Evolutionary conservation across 1,140 invertebrate genomes (phyloP), one percentile per base, ranked within the genome.

Genomic region (Lasaia peninsularis): DNA sequence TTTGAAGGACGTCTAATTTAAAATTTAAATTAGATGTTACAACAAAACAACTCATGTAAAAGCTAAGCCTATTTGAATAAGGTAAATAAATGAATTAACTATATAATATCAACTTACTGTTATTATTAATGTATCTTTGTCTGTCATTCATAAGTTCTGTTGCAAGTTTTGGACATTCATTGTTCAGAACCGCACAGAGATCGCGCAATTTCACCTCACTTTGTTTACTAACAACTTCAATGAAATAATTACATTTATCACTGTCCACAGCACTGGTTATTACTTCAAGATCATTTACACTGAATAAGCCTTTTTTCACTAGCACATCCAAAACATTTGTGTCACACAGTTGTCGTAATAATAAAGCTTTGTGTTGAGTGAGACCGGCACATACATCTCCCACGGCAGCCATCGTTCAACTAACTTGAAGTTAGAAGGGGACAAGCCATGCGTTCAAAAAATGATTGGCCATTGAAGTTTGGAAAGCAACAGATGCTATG

Each of bases 141-240:
- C 75, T 78, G 62, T 88, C 86, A 68, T 87, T 85, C 75, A 83
- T 74, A 52, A 89, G 75, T 67, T 89, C 85, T 75, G 84, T 87
- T 18, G 81, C 73, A 60, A 89, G 69, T 74, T 84, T 86, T 37
- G 86, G 85, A 58, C 88, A 89, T 77, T 89, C 88, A 75, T 82
- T 83, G 57, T 85, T 78, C 55, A 89, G 58, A 56, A 88, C 78
- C 61, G 76, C 61, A 71, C 86, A 89, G 72, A 89, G 76, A 65
- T 88, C 88, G 58, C 75, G 76, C 61, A 89, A 86, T 79, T 83
- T 86, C 16, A 64, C 71, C 66, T 74, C 76, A 76, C 77, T 84
- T 79, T 89, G 85, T 88, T 89, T 89, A 80, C 86, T 72, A 80
- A 89, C 82, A 86, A 86, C 72, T 67, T 89, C 84, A 56, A 89